These are phyloP conservation scores for Lagenorhynchus albirostris DNA, from an alignment of 2,113 vertebrate species.

Conservation along the genomic window DNA sequence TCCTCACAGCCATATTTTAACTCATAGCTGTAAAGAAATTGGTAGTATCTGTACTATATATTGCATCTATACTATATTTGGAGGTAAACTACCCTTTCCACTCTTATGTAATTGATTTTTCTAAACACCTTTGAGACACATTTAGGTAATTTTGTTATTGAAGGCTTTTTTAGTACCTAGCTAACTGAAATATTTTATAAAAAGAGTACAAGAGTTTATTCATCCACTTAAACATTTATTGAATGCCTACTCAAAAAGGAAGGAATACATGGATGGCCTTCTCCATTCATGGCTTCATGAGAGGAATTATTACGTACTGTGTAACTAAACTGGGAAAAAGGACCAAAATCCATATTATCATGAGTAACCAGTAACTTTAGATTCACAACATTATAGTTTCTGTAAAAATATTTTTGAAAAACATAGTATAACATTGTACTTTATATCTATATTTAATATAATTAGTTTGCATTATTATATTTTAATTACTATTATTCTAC, in stretches of 20 bases:
- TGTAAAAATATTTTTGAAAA: neutral
- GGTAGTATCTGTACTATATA: neutral
- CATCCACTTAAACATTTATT: neutral
- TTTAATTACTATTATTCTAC: neutral
- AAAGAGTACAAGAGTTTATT: neutral
- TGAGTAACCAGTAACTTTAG: neutral
- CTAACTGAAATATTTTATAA: neutral
- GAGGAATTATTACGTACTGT: neutral
- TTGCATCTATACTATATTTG: neutral
- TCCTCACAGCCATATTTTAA: neutral
- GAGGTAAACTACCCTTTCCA: neutral
- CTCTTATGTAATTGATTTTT: neutral
- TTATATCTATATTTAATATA: neutral
- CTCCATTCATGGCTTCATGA: neutral
- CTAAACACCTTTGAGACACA: neutral
- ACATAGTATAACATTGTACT: neutral
- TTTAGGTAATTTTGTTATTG: neutral
- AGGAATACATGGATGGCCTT: neutral
- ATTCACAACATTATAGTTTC: neutral
- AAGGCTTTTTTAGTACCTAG: neutral
- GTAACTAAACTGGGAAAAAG: neutral
- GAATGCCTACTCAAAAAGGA: neutral
- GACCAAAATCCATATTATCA: neutral
- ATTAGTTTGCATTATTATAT: neutral
- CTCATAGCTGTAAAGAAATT: neutral